Evolutionary conservation across 2,113 vertebrate genomes (phyloP), one percentile per base, ranked within the genome.

Genomic region (Cyanoderma ruficeps): DNA sequence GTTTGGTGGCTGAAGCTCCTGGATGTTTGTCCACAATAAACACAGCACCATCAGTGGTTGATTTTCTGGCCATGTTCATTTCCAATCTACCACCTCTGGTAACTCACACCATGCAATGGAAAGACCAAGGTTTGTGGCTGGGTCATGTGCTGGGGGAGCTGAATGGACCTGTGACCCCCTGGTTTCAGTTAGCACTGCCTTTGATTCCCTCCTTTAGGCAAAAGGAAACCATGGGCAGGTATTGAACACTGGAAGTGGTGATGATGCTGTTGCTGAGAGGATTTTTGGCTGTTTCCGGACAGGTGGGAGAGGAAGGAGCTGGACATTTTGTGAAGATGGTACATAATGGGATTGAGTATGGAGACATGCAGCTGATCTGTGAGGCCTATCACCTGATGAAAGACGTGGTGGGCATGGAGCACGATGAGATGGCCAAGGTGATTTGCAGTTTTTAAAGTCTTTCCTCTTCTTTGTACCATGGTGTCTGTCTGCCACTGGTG

Each of bases 311-410:
- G 1, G 99, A 99, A 91, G 99, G 99, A 0, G 98, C 99, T 0
- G 99, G 99, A 1, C 99, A 99, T 96, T 99, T 99, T 65, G 99
- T 99, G 90, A 99, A 99, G 98, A 99, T 99, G 99, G 99, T 99
- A 60, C 99, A 99, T 94, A 99, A 99, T 4, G 99, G 99, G n/a
- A 99, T 99, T 4, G 99, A 99, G 93, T 99, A 99, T 1, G 99
- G 99, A 4, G 99, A 99, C 97, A 99, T 99, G 99, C 99, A 99
- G 98, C 98, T 99, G 64, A 99, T 99, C 96, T 99, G 99, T 35
- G 99, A 99, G 96, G 99, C 99, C 15, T 99, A 99, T 94, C 99
- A 99, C 94, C 97, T 99, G 92, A 99, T 99, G 99, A 99, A 98
- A n/a, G 99, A 99, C 2, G 96, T 99, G 11, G 93, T 99, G 96